These are phyloP conservation scores for Platynereis dumerilii DNA, from an alignment of 2,888 invertebrate species.

Conservation along the genomic window DNA sequence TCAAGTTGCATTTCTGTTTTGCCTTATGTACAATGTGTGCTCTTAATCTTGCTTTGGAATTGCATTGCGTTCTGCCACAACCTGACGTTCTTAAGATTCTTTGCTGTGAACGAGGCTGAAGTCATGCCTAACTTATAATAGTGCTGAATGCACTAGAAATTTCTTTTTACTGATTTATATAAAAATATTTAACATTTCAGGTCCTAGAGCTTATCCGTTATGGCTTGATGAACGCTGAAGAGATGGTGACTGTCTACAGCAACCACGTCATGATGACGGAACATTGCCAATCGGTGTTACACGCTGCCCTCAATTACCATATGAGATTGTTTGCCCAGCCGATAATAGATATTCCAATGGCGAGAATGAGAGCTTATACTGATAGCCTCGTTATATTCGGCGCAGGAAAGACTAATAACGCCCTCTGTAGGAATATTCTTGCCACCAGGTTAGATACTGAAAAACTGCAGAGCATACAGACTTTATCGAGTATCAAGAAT, in stretches of 20 bases:
- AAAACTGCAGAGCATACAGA: constrained; percentile 26
- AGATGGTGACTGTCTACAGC: constrained; percentile 39
- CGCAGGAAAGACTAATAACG: constrained; percentile 41
- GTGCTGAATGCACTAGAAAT: no score
- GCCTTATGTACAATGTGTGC: no score
- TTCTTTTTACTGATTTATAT: no score
- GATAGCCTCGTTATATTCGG: constrained; percentile 39
- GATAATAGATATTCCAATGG: constrained; percentile 30
- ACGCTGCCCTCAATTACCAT: constrained; percentile 39
- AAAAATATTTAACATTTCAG: no score
- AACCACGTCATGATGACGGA: constrained; percentile 36
- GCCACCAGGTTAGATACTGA: constrained; percentile 31
- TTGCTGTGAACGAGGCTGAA: no score
- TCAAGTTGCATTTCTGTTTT: no score
- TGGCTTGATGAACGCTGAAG: constrained; percentile 39
- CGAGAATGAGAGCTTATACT: constrained; percentile 37
- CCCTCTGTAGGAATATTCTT: constrained; percentile 37
- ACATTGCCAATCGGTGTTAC: constrained; percentile 37
- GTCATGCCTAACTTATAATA: no score
- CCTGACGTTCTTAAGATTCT: no score
- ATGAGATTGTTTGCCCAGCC: constrained; percentile 42
- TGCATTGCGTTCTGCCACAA: no score
- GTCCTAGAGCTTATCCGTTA: constrained; percentile 30
- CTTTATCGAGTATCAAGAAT: constrained; percentile 31
- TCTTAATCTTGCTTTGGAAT: no score